Evolutionary conservation across 2,797 vertebrate genomes (phyloP).

Genomic region (Acanthis flammea): DNA sequence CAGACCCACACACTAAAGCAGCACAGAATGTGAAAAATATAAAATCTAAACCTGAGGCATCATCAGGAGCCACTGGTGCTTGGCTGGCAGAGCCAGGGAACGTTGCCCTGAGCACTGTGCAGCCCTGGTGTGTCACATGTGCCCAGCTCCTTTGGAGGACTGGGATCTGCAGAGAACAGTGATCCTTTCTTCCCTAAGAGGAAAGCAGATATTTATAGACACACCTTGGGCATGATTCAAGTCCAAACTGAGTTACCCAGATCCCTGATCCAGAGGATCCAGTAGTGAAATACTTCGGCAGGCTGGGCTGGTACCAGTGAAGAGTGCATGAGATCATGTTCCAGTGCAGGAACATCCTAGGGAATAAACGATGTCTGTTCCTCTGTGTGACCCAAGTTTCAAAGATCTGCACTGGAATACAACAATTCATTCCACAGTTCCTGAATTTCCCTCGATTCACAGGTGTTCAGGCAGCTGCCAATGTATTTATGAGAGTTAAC

Average conservation of each 20-base stretch:
- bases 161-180: not conserved
- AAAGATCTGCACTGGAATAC: not conserved
- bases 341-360: rapidly evolving
- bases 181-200: not conserved
- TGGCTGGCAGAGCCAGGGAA: not conserved
- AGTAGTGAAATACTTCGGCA: not conserved
- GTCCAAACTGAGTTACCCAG: not conserved
- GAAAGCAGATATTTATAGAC: not conserved
- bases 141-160: not conserved
- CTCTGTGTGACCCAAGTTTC: rapidly evolving
- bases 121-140: not conserved
- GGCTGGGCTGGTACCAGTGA: not conserved
- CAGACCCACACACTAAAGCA: not conserved
- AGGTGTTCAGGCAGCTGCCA: not conserved
- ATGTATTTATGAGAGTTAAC: not conserved
- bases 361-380: not conserved
- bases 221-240: not conserved
- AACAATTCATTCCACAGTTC: not conserved
- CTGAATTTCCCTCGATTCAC: not conserved
- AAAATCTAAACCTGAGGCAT: not conserved
- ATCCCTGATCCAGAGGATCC: not conserved
- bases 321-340: not conserved
- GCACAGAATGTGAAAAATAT: not conserved
- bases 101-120: not conserved
- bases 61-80: not conserved